Percentiles rank a stretch among this genome's conserved stretches.
Conservation (phyloP, 2,797 vertebrate species). For the Heterohyrax brucei region DNA sequence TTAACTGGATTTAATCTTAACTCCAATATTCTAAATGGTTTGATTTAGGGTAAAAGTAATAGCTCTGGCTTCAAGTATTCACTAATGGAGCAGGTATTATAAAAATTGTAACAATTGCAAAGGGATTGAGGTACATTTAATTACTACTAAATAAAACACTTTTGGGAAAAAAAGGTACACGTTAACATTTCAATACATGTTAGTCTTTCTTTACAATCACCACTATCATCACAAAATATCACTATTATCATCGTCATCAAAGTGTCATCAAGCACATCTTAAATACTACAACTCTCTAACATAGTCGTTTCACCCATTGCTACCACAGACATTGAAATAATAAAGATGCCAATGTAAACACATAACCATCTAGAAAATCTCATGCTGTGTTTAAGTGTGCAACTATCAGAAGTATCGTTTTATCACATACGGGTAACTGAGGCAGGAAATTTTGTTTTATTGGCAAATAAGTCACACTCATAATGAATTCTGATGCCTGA, state of each 20-base stretch:
- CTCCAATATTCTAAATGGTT: not conserved
- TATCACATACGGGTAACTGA: not conserved
- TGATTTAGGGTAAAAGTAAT: not conserved
- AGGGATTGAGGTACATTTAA: not conserved
- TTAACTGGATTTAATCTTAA: not conserved
- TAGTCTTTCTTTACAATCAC: not conserved
- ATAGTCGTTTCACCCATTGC: not conserved
- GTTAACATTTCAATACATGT: not conserved
- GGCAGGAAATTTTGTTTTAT: not conserved
- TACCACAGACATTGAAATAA: not conserved
- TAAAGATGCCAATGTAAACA: not conserved
- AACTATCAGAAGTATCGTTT: not conserved
- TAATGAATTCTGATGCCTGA: not conserved
- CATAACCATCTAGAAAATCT: not conserved
- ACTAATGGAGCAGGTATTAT: not conserved
- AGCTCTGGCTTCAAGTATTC: not conserved
- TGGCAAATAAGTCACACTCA: not conserved
- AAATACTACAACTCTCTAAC: not conserved
- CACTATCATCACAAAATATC: not conserved
- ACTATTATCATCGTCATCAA: not conserved
- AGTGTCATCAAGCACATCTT: not conserved
- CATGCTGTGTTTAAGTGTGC: not conserved
- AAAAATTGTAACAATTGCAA: not conserved
- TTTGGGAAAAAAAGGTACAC: not conserved
- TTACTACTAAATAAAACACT: not conserved